Evolutionary conservation across 2,797 vertebrate genomes (phyloP).

Genomic region (Streptopelia turtur): DNA sequence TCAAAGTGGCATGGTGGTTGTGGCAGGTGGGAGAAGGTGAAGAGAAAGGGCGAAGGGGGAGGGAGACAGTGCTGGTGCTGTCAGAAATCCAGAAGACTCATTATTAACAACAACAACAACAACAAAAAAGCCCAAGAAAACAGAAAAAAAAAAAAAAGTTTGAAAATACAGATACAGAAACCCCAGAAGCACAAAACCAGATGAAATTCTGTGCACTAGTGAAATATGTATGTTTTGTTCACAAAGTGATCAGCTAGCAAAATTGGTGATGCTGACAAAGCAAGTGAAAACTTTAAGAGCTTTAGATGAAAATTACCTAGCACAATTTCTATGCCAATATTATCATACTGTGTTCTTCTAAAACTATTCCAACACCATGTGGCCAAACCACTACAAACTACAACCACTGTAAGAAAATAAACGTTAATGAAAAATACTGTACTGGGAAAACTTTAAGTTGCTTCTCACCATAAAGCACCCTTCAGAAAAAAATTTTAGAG

Average conservation of each 20-base stretch:
- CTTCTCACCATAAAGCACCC: not conserved
- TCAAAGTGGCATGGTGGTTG: not conserved
- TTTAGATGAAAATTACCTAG: not conserved
- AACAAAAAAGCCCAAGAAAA: not conserved
- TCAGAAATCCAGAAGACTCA: not conserved
- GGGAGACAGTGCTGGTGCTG: not conserved
- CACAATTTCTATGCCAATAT: not conserved
- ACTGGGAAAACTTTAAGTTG: fast-evolving
- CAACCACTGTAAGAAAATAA: not conserved
- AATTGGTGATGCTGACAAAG: not conserved
- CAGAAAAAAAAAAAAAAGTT: not conserved
- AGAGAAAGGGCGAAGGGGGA: not conserved
- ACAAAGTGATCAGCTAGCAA: not conserved
- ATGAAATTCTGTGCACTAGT: not conserved
- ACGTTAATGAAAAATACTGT: not conserved
- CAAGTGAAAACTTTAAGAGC: not conserved
- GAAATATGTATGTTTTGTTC: not conserved
- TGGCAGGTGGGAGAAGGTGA: not conserved
- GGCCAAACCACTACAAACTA: not conserved
- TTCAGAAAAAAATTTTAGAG: not conserved
- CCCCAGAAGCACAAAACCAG: not conserved
- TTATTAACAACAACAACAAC: not conserved
- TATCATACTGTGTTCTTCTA: not conserved
- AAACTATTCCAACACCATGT: not conserved
- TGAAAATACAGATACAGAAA: not conserved